A percentile compares a stretch with the other conserved stretches of the same genome.
These are phyloP conservation scores for Eudasyphora cyanicolor DNA, from an alignment of 2,888 invertebrate genomes.

Conservation along the genomic window DNA sequence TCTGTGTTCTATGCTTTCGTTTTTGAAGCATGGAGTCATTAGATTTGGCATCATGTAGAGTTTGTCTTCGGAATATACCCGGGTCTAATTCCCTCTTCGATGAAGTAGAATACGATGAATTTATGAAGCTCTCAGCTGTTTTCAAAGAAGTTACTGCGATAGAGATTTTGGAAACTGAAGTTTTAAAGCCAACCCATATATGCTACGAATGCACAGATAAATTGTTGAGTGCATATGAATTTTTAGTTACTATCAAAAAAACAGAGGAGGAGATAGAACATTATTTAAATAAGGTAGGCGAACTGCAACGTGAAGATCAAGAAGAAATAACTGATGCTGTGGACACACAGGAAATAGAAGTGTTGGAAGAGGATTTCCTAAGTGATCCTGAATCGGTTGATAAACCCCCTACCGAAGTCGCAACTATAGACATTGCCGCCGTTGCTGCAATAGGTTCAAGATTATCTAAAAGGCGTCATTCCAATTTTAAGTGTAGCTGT, in stretches of 20 bases:
- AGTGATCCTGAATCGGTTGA: conserved; percentile 14
- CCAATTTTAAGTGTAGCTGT: conserved; percentile 68
- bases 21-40: no score
- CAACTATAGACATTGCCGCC: background rate
- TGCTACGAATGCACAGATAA: conserved; percentile 74
- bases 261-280: conserved; percentile 67
- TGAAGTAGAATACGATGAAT: conserved; percentile 71
- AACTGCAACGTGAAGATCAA: conserved; percentile 18
- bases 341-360: conserved; percentile 51
- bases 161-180: conserved; percentile 69
- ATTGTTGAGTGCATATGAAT: conserved; percentile 72
- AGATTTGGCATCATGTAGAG: no score
- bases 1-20: no score
- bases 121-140: conserved; percentile 66
- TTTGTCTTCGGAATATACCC: no score
- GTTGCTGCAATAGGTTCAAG: conserved; percentile 68
- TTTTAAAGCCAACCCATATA: conserved; percentile 70
- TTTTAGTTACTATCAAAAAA: conserved; percentile 50
- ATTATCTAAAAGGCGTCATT: conserved; percentile 55
- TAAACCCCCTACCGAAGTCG: background rate
- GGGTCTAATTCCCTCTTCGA: conserved; percentile 73
- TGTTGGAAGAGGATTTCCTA: conserved; percentile 40
- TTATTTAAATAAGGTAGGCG: conserved; percentile 28
- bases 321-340: conserved; percentile 40
- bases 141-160: conserved; percentile 71